These are phyloP conservation scores for Eulemur mongoz DNA, from an alignment of 2,797 vertebrate genomes.

Conservation along the genomic window DNA sequence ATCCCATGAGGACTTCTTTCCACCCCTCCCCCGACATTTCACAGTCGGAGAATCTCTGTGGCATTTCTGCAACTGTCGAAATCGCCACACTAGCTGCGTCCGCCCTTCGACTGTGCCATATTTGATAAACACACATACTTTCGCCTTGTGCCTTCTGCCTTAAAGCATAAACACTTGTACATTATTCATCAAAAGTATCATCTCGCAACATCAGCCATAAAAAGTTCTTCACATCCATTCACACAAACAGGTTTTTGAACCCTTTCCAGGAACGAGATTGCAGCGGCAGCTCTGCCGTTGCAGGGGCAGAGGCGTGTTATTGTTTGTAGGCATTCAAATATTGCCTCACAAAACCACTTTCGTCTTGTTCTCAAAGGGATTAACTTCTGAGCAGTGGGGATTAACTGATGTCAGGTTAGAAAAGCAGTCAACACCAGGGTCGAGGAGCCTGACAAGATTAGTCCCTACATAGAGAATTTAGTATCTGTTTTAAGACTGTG, in stretches of 20 bases:
- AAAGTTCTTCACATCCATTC: constrained; percentile 72
- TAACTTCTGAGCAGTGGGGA: constrained; percentile 64
- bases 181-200: constrained; percentile 69
- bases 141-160: background rate
- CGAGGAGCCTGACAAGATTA: constrained; percentile 55
- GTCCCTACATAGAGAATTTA: constrained; percentile 66
- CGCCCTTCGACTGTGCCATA: background rate
- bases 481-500: constrained; percentile 60
- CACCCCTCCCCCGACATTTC: background rate
- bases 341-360: constrained; percentile 70
- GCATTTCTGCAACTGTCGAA: background rate
- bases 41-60: background rate
- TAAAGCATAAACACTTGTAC: constrained; percentile 50
- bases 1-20: background rate
- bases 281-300: background rate
- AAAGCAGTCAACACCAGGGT: constrained; percentile 67
- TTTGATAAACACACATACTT: constrained; percentile 50
- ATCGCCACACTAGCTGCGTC: background rate
- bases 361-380: constrained; percentile 76
- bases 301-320: constrained; percentile 70
- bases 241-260: constrained; percentile 74
- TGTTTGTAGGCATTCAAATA: constrained; percentile 75
- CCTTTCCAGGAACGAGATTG: constrained; percentile 78
- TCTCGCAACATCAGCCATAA: constrained; percentile 64
- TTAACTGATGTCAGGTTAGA: constrained; percentile 73